phyloP scores from a whole-genome alignment of 1,140 invertebrate species.

The Anastrepha obliqua region DNA sequence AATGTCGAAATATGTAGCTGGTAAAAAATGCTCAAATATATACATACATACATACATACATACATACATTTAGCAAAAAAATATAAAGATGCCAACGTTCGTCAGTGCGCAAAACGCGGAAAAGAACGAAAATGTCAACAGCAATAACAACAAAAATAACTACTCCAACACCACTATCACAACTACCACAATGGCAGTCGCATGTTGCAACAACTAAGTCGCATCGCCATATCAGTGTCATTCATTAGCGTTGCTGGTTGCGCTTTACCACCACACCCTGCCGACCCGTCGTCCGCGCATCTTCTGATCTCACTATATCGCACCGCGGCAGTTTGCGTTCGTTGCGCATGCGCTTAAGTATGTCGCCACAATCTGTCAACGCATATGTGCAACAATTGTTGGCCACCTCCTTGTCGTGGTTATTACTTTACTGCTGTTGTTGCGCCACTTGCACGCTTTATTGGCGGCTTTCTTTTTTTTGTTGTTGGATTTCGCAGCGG shows the following conservation, averaged over 20 bases:
- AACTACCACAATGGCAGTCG: neutral
- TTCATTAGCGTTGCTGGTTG: conserved; percentile 33
- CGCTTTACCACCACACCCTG: neutral
- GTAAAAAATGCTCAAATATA: neutral
- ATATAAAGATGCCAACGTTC: conserved; percentile 14
- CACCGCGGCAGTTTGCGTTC: neutral
- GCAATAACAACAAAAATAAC: neutral
- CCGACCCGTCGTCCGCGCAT: neutral
- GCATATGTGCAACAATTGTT: conserved; percentile 43
- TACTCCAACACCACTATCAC: neutral
- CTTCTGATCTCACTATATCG: neutral
- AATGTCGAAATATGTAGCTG: neutral
- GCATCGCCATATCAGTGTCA: conserved; percentile 46
- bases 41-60: neutral
- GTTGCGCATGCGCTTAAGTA: conserved; percentile 1
- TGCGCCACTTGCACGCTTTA: neutral
- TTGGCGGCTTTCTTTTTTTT: neutral
- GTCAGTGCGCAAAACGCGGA: neutral
- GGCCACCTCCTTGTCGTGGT: neutral
- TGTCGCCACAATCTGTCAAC: conserved; percentile 48
- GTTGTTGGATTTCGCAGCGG: neutral
- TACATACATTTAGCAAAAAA: neutral
- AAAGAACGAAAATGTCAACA: conserved; percentile 17
- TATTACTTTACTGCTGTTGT: neutral
- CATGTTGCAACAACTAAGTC: conserved; percentile 1